These are phyloP conservation scores for Callimorpha dominula DNA, from an alignment of 2,888 invertebrate species.

Conservation along the genomic window DNA sequence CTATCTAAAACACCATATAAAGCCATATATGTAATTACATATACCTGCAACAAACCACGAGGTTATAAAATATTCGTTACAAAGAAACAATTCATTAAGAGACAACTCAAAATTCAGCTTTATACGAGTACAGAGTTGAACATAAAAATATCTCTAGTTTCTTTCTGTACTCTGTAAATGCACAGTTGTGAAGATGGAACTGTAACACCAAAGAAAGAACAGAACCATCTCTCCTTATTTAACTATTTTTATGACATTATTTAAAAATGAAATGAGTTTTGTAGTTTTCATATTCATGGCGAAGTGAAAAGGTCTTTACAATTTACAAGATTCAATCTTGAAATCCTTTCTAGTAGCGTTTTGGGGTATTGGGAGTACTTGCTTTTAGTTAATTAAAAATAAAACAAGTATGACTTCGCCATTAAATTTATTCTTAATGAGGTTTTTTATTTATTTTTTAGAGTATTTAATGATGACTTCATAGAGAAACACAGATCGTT, in stretches of 20 bases:
- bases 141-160: constrained; percentile 31
- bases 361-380: constrained; percentile 16
- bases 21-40: no score
- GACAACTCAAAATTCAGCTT: background rate
- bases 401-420: constrained; percentile 9
- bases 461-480: background rate
- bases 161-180: constrained; percentile 65
- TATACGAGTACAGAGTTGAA: background rate
- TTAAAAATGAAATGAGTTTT: constrained; percentile 73
- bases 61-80: background rate
- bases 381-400: constrained; percentile 16
- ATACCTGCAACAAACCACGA: no score
- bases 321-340: constrained; percentile 49
- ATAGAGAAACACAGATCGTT: background rate
- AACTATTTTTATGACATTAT: constrained; percentile 79
- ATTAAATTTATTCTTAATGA: background rate
- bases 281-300: constrained; percentile 62
- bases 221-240: constrained; percentile 75
- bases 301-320: constrained; percentile 56
- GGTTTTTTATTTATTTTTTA: background rate
- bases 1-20: no score
- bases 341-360: constrained; percentile 26
- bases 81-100: background rate
- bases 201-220: constrained; percentile 71
- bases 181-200: constrained; percentile 75